Percentiles rank a stretch among this genome's conserved stretches.
Evolutionary conservation across 1,140 invertebrate species (phyloP).

Genomic region (Lasaia peninsularis): DNA sequence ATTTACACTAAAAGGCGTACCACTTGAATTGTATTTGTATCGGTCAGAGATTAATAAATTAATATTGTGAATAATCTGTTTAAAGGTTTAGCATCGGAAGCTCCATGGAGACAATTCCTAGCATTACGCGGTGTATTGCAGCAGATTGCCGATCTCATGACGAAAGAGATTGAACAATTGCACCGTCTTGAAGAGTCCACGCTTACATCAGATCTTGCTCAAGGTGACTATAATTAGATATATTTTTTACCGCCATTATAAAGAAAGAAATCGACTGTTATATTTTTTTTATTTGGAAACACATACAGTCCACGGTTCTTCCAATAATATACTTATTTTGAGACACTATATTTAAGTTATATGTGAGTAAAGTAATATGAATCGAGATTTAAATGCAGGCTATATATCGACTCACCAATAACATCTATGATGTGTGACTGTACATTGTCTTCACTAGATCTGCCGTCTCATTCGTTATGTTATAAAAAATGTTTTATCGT

Average conservation of each 20-base stretch:
- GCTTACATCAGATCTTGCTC: slow-evolving; percentile 94
- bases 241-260: background rate
- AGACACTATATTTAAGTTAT: too few species aligned
- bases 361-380: too few species aligned
- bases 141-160: slow-evolving; percentile 91
- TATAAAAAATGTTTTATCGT: slow-evolving; percentile 10
- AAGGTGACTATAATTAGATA: slow-evolving; percentile 78
- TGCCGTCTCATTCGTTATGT: too few species aligned
- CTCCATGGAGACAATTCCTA: slow-evolving; percentile 95
- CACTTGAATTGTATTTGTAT: too few species aligned
- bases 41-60: background rate
- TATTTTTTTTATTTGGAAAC: too few species aligned
- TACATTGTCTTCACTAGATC: too few species aligned
- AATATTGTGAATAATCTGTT: background rate
- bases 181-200: slow-evolving; percentile 93
- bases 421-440: too few species aligned
- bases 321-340: too few species aligned
- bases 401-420: too few species aligned
- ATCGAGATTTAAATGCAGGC: too few species aligned
- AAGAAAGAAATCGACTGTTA: background rate
- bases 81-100: slow-evolving; percentile 85
- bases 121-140: slow-evolving; percentile 91
- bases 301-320: too few species aligned
- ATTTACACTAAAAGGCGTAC: too few species aligned
- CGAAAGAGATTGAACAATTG: slow-evolving; percentile 90